Evolutionary conservation across 2,888 invertebrate species (phyloP).

Genomic region (Pristionchus arcanus): DNA sequence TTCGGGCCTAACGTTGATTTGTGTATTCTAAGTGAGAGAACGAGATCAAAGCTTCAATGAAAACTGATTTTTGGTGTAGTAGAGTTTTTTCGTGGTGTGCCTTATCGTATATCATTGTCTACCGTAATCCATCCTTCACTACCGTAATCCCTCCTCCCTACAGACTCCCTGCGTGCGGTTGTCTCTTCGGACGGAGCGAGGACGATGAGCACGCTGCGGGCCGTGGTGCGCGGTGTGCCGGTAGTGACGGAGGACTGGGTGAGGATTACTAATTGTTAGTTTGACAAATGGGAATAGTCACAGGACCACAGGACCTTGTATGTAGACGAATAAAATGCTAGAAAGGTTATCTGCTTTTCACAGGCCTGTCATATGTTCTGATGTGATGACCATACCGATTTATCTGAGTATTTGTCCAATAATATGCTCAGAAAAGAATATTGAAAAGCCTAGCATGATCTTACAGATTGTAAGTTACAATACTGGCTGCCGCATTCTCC

Average conservation of each 20-base stretch:
- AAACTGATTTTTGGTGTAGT: neutral
- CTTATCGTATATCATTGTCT: too few relatives aligned
- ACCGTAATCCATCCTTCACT: neutral
- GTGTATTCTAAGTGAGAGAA: neutral
- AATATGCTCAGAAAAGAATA: neutral
- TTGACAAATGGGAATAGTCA: too few relatives aligned
- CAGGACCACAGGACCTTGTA: too few relatives aligned
- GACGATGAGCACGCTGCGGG: constrained; percentile 46
- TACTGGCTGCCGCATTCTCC: neutral
- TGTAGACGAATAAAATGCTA: too few relatives aligned
- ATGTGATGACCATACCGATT: too few relatives aligned
- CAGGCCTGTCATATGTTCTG: too few relatives aligned
- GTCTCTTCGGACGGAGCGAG: constrained; percentile 50
- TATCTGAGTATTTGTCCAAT: neutral
- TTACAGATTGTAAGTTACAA: too few relatives aligned
- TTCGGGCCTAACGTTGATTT: neutral
- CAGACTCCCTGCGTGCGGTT: constrained; percentile 50
- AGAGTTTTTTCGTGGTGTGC: too few relatives aligned
- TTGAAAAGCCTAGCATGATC: too few relatives aligned
- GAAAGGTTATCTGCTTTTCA: too few relatives aligned
- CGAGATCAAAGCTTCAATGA: neutral
- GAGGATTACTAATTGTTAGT: neutral
- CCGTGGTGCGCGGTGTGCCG: constrained; percentile 53
- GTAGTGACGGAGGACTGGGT: constrained; percentile 53
- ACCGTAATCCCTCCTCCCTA: neutral